These are phyloP conservation scores for Physocephala rufipes DNA, from an alignment of 2,888 invertebrate genomes.

Conservation along the genomic window DNA sequence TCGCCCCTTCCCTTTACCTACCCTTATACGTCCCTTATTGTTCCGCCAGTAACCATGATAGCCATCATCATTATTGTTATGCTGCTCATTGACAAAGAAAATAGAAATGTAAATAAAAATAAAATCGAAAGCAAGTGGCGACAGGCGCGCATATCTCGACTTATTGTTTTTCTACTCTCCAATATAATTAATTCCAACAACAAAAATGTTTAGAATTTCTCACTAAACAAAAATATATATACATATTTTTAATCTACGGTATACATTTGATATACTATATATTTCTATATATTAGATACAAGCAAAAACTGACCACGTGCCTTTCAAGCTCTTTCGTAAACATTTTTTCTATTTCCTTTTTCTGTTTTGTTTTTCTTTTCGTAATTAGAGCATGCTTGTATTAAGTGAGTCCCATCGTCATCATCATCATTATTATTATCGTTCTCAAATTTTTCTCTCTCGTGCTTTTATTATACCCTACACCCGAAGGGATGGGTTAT, in stretches of 20 bases:
- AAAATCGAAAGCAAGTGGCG: no score
- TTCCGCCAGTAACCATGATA: no score
- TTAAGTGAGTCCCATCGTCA: not conserved
- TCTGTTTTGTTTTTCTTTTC: constrained; percentile 4
- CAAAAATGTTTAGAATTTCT: not conserved
- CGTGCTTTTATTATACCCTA: no score
- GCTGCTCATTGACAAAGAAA: no score
- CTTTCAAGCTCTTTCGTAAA: constrained; percentile 42
- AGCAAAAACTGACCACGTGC: constrained; percentile 44
- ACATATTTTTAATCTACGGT: not conserved
- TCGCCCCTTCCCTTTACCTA: not conserved
- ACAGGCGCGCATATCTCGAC: not conserved
- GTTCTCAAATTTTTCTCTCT: no score
- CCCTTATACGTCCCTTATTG: not conserved
- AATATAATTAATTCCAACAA: not conserved
- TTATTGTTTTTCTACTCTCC: not conserved
- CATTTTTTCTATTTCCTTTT: constrained; percentile 6
- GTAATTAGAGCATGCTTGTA: constrained; percentile 22
- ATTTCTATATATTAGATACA: no score
- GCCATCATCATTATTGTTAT: no score
- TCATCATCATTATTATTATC: no score
- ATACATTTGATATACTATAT: not conserved
- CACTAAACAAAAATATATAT: constrained; percentile 4
- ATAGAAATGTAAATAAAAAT: no score
- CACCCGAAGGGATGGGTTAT: no score